Conservation (phyloP, 2,888 invertebrate genomes). For the Drosophila antonietae region DNA sequence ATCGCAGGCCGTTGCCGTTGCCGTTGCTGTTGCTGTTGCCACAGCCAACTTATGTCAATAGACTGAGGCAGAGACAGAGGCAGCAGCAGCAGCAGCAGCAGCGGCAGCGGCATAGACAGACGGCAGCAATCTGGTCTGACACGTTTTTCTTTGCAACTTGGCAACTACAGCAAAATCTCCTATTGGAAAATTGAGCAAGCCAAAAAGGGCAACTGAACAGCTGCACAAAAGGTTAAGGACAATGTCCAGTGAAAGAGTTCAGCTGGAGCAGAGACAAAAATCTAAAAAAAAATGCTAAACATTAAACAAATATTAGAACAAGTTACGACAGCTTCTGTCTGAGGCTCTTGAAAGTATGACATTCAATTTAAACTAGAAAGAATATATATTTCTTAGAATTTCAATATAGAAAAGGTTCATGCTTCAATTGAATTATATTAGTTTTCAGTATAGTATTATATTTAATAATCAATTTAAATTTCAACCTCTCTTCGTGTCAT, state of each 20-base stretch:
- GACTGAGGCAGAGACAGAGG: constrained; percentile 13
- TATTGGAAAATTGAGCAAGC: constrained; percentile 57
- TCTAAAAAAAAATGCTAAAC: neutral
- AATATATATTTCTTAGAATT: neutral
- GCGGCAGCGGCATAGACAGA: constrained; percentile 24
- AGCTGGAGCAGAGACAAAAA: neutral
- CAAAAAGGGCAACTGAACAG: constrained; percentile 61
- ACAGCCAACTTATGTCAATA: constrained; percentile 71
- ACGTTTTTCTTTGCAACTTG: constrained; percentile 53
- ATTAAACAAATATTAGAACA: neutral
- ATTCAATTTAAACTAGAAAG: no score
- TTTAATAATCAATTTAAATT: neutral
- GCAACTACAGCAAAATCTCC: constrained; percentile 21
- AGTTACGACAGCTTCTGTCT: no score
- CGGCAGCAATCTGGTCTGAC: constrained; percentile 67
- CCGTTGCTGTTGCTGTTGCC: constrained; percentile 32
- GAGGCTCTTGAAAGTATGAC: neutral
- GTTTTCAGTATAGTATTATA: neutral
- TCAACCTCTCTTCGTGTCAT: no score
- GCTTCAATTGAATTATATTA: neutral
- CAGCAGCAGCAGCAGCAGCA: constrained; percentile 24
- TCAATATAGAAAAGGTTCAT: neutral
- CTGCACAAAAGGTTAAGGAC: constrained; percentile 71
- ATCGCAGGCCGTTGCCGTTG: constrained; percentile 59
- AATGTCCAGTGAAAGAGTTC: constrained; percentile 32